Percentiles rank a stretch among this genome's conserved stretches.
Conservation (phyloP, 2,888 invertebrate genomes). For the Ophonus ardosiacus region DNA sequence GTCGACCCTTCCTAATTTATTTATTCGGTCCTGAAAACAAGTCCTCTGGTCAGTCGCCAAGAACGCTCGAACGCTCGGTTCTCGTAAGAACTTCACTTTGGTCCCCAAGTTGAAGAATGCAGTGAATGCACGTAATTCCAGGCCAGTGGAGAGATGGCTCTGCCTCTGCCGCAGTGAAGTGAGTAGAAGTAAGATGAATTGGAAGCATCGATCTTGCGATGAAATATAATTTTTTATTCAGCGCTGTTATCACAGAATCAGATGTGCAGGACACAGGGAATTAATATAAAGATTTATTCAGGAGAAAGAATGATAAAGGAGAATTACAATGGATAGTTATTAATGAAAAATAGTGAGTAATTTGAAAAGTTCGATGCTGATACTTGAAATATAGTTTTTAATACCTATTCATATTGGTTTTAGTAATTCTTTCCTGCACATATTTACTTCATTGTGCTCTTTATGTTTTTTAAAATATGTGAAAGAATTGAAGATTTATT, state of each 20-base stretch:
- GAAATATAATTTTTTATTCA: conserved; percentile 43
- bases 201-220: conserved; percentile 32
- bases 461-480: no score
- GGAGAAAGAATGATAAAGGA: background rate
- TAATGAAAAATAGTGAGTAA: background rate
- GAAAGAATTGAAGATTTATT: no score
- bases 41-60: conserved; percentile 12
- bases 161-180: conserved; percentile 5
- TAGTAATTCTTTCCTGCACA: no score
- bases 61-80: background rate
- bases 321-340: background rate
- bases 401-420: no score
- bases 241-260: conserved; percentile 34
- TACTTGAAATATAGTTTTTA: no score
- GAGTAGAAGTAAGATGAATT: conserved; percentile 27
- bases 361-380: no score
- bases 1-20: conserved; percentile 16
- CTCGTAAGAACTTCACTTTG: background rate
- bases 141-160: conserved; percentile 23
- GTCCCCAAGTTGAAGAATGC: conserved; percentile 12
- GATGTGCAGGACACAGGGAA: background rate
- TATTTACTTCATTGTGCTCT: no score
- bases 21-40: conserved; percentile 31
- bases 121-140: conserved; percentile 41
- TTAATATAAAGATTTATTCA: conserved; percentile 4